Percentiles rank a stretch among this genome's conserved stretches.
Evolutionary conservation across 2,888 invertebrate genomes (phyloP).

Genomic region (Lordiphosa fenestrarum): DNA sequence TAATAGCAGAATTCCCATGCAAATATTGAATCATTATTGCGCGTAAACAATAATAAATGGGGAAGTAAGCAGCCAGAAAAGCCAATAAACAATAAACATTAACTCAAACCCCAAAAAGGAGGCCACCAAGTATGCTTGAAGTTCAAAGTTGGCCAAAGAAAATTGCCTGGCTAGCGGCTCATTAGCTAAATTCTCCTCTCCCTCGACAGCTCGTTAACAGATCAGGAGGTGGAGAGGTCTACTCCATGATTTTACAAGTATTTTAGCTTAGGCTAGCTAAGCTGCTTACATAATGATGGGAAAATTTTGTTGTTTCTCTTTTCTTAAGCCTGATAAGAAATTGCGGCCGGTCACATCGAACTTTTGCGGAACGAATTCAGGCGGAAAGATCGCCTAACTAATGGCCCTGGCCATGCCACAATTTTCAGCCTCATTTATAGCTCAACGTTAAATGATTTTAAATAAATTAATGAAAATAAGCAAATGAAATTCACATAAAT

Average conservation of each 20-base stretch:
- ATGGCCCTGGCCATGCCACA: constrained; percentile 18
- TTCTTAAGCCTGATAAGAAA: constrained; percentile 42
- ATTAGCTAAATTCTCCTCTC: constrained; percentile 46
- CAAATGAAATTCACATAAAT: too few species aligned
- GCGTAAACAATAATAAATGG: constrained; percentile 15
- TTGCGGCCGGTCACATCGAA: constrained; percentile 28
- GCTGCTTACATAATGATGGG: constrained; percentile 66
- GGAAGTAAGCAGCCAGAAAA: constrained; percentile 31
- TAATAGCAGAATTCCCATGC: too few species aligned
- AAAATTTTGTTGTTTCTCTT: constrained; percentile 36
- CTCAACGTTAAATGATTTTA: too few species aligned
- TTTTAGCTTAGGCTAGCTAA: constrained; percentile 22
- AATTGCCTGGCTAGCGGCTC: constrained; percentile 51
- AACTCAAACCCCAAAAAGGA: constrained; percentile 8
- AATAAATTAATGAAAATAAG: too few species aligned
- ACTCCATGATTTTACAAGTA: constrained; percentile 4
- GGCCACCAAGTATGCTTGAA: constrained; percentile 11
- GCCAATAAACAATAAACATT: constrained; percentile 36
- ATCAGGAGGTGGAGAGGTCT: not conserved
- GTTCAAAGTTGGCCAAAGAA: constrained; percentile 65
- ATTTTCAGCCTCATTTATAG: constrained; percentile 45
- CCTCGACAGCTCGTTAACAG: constrained; percentile 43
- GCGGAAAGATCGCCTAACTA: constrained; percentile 9
- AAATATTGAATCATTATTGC: too few species aligned
- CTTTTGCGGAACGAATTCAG: not conserved